These are phyloP conservation scores for Heterohyrax brucei DNA, from an alignment of 2,797 vertebrate genomes.

Conservation along the genomic window DNA sequence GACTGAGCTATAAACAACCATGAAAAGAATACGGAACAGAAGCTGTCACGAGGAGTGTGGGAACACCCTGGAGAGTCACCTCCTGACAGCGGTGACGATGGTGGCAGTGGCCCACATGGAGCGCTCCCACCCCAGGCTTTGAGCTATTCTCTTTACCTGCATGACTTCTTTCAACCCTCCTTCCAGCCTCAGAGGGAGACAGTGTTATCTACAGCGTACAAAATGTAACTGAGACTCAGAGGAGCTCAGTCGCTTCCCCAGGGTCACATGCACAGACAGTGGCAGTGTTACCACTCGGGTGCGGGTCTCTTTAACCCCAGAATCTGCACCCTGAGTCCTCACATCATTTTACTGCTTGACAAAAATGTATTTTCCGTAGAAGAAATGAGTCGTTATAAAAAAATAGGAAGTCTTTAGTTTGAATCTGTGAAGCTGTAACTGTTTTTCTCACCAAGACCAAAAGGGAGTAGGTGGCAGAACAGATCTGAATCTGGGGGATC, in stretches of 20 bases:
- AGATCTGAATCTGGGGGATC: background rate
- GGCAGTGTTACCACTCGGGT: background rate
- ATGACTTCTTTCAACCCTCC: background rate
- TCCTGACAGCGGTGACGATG: background rate
- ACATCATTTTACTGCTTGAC: background rate
- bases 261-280: background rate
- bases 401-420: background rate
- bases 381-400: slow-evolving; percentile 33
- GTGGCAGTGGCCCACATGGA: background rate
- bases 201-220: background rate
- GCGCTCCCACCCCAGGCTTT: background rate
- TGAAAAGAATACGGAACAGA: slow-evolving; percentile 22
- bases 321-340: background rate
- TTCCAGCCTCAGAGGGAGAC: background rate
- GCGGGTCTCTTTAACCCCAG: background rate
- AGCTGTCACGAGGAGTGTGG: background rate
- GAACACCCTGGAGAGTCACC: background rate
- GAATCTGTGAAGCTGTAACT: background rate
- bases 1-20: background rate
- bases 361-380: background rate
- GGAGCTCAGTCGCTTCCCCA: background rate
- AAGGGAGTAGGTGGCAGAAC: background rate
- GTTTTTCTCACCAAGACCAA: slow-evolving; percentile 17
- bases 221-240: background rate
- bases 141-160: background rate